Base-by-base conservation (phyloP, 2,888 invertebrate species). In the Liposcelis brunnea region DNA sequence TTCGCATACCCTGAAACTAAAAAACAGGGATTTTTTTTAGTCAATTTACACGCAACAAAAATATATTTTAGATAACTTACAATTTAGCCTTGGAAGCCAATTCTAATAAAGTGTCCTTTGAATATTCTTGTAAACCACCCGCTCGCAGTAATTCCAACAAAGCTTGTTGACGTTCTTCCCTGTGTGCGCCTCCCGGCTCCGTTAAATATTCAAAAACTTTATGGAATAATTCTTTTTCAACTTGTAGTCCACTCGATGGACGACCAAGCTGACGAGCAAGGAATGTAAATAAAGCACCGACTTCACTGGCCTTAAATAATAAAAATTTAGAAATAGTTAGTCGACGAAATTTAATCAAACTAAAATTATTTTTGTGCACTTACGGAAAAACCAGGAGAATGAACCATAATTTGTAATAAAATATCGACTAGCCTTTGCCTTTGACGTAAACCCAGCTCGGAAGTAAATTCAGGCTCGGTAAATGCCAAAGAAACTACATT, bases 401-500 rank as follows among this genome's bases (percentile, higher is more conserved):
- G 48, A 2, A 52, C 65, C 65, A 85, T 79, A 43, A 86, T 75
- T 59, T 75, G 75, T 43, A 85, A 63, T 32, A 87, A 64, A 56
- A 87, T 82, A 57, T 85, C 80, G 31, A 86, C 75, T 43, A 87
- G 71, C 49, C 83, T 63, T 57, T 85, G 84, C 44, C 80, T 70
- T 58, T 82, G 77, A 18, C 76, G 66, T 42, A 71, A 63, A 1
- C 80, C 80, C 62, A 81, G 68, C 57, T 81, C 79, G 10, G 78
- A 74, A 19, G 72, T 71, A 58, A 85, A 84, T 59, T 83, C 82
- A 10, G 71, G 72, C 57, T 86, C 85, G 55, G 81, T 80, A 65
- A 87, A 87, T 36, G 86, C 85, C 59, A 89, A 67, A 18, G 84
- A 77, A 44, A 89, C 69, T 3, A 86, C 86, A 61, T 89, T 89